A percentile compares a stretch with the other conserved stretches of the same genome.
These are phyloP conservation scores for Fissipunctia ypsillon DNA, from an alignment of 2,888 invertebrate species.

Conservation along the genomic window DNA sequence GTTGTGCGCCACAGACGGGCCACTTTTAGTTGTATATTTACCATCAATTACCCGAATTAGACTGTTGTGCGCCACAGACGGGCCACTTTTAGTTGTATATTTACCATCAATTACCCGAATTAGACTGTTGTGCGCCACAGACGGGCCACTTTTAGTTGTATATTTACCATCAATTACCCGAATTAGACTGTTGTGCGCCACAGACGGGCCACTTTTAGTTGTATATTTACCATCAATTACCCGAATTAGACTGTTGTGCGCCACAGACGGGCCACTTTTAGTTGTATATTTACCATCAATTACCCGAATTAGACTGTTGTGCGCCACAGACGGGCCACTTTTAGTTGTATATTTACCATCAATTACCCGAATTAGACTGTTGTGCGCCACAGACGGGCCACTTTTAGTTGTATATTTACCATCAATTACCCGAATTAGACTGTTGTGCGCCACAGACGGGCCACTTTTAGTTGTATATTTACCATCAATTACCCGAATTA, in stretches of 20 bases:
- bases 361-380: slow-evolving; percentile 63
- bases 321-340: slow-evolving; percentile 55
- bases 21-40: slow-evolving; percentile 63
- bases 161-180: slow-evolving; percentile 61
- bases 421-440: slow-evolving; percentile 63
- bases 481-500: slow-evolving; percentile 64
- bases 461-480: slow-evolving; percentile 63
- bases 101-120: slow-evolving; percentile 63
- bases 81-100: slow-evolving; percentile 62
- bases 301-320: slow-evolving; percentile 58
- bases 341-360: slow-evolving; percentile 59
- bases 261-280: slow-evolving; percentile 58
- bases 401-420: slow-evolving; percentile 62
- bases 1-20: slow-evolving; percentile 43
- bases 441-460: slow-evolving; percentile 39
- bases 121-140: slow-evolving; percentile 45
- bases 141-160: slow-evolving; percentile 62
- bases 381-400: slow-evolving; percentile 48
- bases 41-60: slow-evolving; percentile 64
- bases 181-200: slow-evolving; percentile 51
- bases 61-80: slow-evolving; percentile 40
- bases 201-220: slow-evolving; percentile 60
- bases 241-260: slow-evolving; percentile 52
- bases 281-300: slow-evolving; percentile 63
- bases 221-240: slow-evolving; percentile 65